Evolutionary conservation across 2,113 vertebrate species (phyloP).

Genomic region (Tursiops truncatus): DNA sequence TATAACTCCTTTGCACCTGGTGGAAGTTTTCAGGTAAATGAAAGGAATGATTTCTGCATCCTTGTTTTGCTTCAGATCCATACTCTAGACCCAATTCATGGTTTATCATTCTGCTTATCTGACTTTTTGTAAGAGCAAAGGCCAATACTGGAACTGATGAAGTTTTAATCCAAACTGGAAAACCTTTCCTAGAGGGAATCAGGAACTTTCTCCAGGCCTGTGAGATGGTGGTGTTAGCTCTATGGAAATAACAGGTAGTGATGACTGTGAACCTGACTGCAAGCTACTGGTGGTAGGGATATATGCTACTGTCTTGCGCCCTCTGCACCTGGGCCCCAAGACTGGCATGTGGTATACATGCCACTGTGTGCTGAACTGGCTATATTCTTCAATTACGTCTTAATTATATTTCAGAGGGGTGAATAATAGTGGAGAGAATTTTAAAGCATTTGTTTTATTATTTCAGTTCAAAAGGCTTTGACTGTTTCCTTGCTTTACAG

Average conservation of each 20-base stretch:
- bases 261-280: background rate
- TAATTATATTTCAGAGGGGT: background rate
- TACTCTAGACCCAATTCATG: background rate
- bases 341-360: fast-evolving
- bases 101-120: background rate
- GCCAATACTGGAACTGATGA: background rate
- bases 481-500: background rate
- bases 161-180: background rate
- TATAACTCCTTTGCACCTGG: conserved; percentile 2
- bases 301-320: fast-evolving
- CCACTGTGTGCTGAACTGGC: too few relatives aligned
- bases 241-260: background rate
- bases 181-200: background rate
- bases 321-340: fast-evolving
- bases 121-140: conserved; percentile 11
- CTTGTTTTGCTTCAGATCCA: background rate
- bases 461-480: background rate
- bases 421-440: background rate
- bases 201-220: background rate
- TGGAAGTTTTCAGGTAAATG: background rate
- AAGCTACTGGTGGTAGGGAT: background rate
- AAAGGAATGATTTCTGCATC: background rate
- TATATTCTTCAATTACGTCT: background rate
- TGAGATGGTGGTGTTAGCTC: background rate
- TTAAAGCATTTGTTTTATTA: background rate